Conservation (phyloP, 2,113 vertebrate species). For the Syngnathoides biaculeatus region DNA sequence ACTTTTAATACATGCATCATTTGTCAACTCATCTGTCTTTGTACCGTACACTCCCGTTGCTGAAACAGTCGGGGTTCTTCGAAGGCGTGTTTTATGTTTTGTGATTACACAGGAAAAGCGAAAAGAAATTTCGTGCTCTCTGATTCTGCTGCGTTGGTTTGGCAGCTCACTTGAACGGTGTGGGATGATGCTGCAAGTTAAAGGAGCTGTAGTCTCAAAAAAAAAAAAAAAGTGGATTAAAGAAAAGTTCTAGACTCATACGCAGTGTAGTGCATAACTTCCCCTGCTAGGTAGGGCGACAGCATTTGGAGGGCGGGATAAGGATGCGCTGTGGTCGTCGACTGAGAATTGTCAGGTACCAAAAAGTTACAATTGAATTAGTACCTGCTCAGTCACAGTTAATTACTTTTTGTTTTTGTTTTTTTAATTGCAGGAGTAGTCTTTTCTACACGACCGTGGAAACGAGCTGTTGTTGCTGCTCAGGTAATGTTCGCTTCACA, state of each 20-base stretch:
- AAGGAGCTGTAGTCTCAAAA: too few relatives aligned
- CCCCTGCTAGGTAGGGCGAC: neutral
- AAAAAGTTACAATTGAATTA: neutral
- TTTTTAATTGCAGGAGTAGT: too few relatives aligned
- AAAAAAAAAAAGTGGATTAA: too few relatives aligned
- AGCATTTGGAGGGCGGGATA: neutral
- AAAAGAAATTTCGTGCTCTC: neutral
- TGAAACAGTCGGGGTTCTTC: neutral
- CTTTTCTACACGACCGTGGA: too few relatives aligned
- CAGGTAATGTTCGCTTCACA: too few relatives aligned
- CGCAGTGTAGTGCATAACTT: neutral
- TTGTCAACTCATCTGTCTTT: constrained; percentile 49
- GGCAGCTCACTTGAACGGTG: too few relatives aligned
- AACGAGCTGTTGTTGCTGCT: too few relatives aligned
- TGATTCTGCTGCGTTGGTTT: neutral
- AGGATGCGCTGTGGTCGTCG: neutral
- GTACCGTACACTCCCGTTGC: neutral
- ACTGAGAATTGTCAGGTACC: neutral
- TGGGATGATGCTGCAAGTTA: too few relatives aligned
- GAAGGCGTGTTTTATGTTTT: neutral
- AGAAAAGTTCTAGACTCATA: neutral
- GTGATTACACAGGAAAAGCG: neutral
- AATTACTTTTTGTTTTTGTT: neutral
- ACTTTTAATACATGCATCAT: constrained; percentile 55
- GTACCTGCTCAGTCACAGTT: neutral